Evolutionary conservation across 2,888 invertebrate species (phyloP).

Genomic region (Parapristionchus giblindavisi): DNA sequence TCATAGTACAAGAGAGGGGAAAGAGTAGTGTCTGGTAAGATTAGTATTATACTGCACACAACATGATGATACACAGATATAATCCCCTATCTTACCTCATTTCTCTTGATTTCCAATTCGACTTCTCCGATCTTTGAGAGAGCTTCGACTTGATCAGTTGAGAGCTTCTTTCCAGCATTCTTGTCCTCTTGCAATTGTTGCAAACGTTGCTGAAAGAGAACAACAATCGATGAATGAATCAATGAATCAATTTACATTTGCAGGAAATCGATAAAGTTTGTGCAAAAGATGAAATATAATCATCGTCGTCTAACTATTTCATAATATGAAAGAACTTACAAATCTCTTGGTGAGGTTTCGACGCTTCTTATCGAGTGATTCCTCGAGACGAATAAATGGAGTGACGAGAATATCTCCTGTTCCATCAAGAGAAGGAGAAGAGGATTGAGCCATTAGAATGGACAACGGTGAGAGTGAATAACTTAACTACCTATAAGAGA

Average conservation of each 20-base stretch:
- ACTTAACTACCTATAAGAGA: no score
- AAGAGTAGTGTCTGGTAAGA: neutral
- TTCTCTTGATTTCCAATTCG: neutral
- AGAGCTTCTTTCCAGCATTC: constrained; percentile 9
- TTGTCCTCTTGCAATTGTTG: neutral
- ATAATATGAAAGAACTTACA: no score
- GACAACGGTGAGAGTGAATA: no score
- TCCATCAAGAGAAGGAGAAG: neutral
- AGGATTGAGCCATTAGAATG: no score
- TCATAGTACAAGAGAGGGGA: neutral
- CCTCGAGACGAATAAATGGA: neutral
- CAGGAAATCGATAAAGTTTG: neutral
- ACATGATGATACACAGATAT: no score
- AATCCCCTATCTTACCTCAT: constrained; percentile 7
- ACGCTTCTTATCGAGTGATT: constrained; percentile 12
- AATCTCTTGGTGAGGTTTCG: constrained; percentile 12
- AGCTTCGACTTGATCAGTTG: constrained; percentile 9
- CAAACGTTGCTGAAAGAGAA: constrained; percentile 30
- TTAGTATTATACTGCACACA: no score
- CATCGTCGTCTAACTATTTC: no score
- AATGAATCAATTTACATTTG: neutral
- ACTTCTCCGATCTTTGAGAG: constrained; percentile 28
- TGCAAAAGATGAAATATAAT: neutral
- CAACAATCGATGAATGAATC: no score
- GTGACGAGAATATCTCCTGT: neutral